Percentiles rank a stretch among this genome's conserved stretches.
These are phyloP conservation scores for Otis tarda DNA, from an alignment of 2,113 vertebrate species.

Conservation along the genomic window DNA sequence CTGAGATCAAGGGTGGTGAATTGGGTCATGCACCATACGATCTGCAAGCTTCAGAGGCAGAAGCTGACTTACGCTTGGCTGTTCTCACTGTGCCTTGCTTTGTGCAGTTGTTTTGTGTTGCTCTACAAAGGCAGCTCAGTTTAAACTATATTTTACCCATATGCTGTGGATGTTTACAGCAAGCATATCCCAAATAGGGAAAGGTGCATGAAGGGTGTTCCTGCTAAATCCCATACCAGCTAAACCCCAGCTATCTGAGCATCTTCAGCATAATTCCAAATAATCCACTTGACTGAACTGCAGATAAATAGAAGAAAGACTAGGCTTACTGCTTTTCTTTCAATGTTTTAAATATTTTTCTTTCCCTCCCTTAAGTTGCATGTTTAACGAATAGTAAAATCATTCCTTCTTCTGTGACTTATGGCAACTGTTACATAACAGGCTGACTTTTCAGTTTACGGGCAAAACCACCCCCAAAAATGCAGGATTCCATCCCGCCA, in stretches of 20 bases:
- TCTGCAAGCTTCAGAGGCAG: neutral
- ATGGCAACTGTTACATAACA: neutral
- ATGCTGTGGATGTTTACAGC: neutral
- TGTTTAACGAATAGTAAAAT: neutral
- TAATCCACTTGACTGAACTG: neutral
- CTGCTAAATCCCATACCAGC: neutral
- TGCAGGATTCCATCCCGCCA: rapidly evolving
- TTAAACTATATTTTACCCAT: neutral
- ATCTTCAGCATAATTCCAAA: neutral
- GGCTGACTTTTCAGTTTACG: neutral
- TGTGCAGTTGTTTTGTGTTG: neutral
- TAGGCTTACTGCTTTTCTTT: neutral
- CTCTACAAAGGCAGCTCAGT: neutral
- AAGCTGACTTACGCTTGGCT: neutral
- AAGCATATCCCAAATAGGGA: neutral
- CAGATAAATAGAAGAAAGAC: neutral
- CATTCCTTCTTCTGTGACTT: neutral
- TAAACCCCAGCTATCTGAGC: neutral
- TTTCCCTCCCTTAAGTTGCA: neutral
- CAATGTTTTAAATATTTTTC: neutral
- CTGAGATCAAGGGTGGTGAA: neutral
- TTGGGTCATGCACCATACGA: neutral
- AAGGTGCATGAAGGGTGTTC: neutral
- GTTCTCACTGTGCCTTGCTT: neutral
- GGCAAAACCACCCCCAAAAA: neutral